phyloP scores from a whole-genome alignment of 2,113 vertebrate genomes.

The Marmota flaviventris region DNA sequence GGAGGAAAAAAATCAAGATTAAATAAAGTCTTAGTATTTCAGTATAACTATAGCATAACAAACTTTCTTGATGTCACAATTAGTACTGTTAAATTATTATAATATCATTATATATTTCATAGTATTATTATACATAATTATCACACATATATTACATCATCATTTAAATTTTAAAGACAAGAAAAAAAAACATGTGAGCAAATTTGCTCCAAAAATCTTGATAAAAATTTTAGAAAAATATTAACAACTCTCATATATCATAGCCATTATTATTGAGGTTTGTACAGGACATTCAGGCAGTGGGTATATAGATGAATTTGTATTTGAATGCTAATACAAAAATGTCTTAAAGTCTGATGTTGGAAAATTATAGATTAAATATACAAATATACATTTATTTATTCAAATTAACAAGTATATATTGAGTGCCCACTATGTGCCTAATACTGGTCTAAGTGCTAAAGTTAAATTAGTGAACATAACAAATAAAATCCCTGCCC shows the following conservation, averaged over 20 bases:
- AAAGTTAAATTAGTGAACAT: background rate
- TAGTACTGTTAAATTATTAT: background rate
- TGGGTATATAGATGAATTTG: background rate
- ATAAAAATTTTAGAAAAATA: background rate
- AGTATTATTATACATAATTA: no score
- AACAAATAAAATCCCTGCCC: background rate
- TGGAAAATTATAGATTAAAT: background rate
- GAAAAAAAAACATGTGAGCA: background rate
- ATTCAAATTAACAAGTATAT: background rate
- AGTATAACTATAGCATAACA: background rate
- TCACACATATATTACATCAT: background rate
- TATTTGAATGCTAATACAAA: constrained; percentile 8
- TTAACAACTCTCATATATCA: background rate
- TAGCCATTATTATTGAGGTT: background rate
- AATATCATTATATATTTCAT: no score
- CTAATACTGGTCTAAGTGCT: background rate
- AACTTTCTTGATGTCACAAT: background rate
- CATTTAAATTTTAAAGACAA: constrained; percentile 30
- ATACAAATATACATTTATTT: background rate
- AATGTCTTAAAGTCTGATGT: background rate
- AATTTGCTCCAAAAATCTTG: background rate
- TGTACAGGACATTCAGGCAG: background rate
- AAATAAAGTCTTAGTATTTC: constrained; percentile 38
- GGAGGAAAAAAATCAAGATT: constrained; percentile 22
- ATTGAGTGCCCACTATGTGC: background rate